Evolutionary conservation across 2,888 invertebrate species (phyloP).

Genomic region (Tenthredo distinguenda): DNA sequence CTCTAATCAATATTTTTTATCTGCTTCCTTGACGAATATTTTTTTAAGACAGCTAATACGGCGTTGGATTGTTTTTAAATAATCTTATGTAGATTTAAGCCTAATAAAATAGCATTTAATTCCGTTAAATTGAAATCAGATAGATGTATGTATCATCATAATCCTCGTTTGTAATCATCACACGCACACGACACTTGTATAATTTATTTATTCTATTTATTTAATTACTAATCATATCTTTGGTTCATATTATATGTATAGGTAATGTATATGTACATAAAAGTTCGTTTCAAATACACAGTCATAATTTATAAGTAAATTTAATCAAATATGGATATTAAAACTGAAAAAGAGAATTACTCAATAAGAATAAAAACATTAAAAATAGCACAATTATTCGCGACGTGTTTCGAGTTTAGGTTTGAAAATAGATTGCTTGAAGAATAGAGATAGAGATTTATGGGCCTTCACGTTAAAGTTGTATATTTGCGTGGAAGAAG

Average conservation of each 20-base stretch:
- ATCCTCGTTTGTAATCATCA: conserved; percentile 12
- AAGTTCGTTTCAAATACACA: conserved; percentile 7
- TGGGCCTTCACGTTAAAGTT: not conserved
- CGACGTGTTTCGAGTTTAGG: not conserved
- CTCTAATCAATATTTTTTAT: conserved; percentile 4
- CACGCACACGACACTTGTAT: conserved; percentile 30
- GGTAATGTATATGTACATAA: not conserved
- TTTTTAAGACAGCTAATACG: not conserved
- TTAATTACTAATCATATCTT: conserved; percentile 11
- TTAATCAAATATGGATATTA: conserved; percentile 10
- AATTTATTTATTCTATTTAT: conserved; percentile 43
- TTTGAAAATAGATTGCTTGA: not conserved
- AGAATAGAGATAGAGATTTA: not conserved
- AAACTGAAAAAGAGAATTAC: not conserved
- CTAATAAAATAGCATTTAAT: not conserved
- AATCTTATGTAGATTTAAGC: not conserved
- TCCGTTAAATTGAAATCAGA: not conserved
- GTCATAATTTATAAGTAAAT: conserved; percentile 35
- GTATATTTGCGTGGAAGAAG: not conserved
- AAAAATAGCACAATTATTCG: conserved; percentile 12
- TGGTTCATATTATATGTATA: not conserved
- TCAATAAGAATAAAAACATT: not conserved
- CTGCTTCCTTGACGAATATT: conserved; percentile 6
- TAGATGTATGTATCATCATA: not conserved
- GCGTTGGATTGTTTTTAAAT: not conserved